These are phyloP conservation scores for Rhagium mordax DNA, from an alignment of 2,888 invertebrate species.

Conservation along the genomic window DNA sequence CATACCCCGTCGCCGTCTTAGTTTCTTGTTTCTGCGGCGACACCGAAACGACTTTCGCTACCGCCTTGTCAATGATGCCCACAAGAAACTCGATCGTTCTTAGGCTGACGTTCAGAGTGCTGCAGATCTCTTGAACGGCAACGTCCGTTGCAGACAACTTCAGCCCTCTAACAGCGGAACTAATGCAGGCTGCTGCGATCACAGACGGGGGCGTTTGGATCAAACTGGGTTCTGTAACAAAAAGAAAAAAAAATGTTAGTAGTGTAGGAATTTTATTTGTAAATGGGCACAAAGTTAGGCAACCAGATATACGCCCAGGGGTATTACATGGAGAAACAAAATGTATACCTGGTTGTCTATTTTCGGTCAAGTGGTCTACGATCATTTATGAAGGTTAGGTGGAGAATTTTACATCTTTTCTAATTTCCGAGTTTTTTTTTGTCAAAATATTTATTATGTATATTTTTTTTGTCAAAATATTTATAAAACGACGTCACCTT, in stretches of 20 bases:
- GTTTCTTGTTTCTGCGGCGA: conserved; percentile 49
- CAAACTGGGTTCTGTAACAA: conserved; percentile 80
- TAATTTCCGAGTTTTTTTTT: too few species aligned
- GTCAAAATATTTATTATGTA: too few species aligned
- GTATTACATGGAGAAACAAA: too few species aligned
- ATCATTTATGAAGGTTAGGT: too few species aligned
- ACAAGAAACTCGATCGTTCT: conserved; percentile 74
- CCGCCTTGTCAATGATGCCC: conserved; percentile 74
- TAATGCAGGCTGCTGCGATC: conserved; percentile 80
- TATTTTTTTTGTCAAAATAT: too few species aligned
- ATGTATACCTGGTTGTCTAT: too few species aligned
- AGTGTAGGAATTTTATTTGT: too few species aligned
- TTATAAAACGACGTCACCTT: too few species aligned
- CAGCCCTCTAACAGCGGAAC: conserved; percentile 78
- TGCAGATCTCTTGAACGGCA: conserved; percentile 67
- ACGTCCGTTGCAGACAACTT: conserved; percentile 69
- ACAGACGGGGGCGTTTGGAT: conserved; percentile 81
- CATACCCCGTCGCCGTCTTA: conserved; percentile 54
- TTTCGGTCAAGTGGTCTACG: too few species aligned
- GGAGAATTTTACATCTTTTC: too few species aligned
- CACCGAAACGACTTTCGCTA: conserved; percentile 69
- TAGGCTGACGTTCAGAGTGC: conserved; percentile 71
- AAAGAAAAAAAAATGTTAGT: conserved; percentile 48
- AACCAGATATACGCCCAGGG: too few species aligned
- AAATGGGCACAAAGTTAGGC: too few species aligned